Evolutionary conservation across 2,888 invertebrate genomes (phyloP), one percentile per base, ranked within the genome.

Genomic region (Xiphydria camelus): DNA sequence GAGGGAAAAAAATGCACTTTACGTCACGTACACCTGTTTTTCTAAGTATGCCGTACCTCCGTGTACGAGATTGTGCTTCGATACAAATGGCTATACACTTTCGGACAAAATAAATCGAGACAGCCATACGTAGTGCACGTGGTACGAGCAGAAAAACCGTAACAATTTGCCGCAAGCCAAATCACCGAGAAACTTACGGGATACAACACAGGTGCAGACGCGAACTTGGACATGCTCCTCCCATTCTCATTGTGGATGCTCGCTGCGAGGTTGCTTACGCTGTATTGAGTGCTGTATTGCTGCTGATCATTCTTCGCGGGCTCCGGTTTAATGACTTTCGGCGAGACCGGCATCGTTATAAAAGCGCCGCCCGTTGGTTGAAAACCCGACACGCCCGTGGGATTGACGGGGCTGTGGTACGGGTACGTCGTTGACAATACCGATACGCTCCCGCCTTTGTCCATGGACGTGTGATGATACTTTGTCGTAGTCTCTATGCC

Each of bases 331-430:
- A 76, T 68, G 32, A 79, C 70, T 74, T 81, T 81, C 4, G 81
- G 81, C 15, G 80, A 81, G 45, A 79, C 76, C 3, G 88, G 91
- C 79, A 92, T 88, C 10, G 92, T 91, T 76, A 93, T 92, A 71
- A 95, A 94, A 26, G 94, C 94, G 14, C 94, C 93, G 36, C 93
- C 93, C 41, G 90, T 93, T 1, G 94, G 94, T 75, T 94, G 94
- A 79, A 95, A 95, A 61, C 89, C 89, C 58, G 89, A 87, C 43
- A 90, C 84, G 33, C 91, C 91, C 32, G 86, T 86, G 14, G 91
- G 91, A 78, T 91, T 91, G 38, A 86, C 83, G 41, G 86, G 86
- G 55, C 86, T 84, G 61, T 81, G 82, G 68, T 85, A 86, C 48
- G 83, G 83, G 62, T 80, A 80, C 23, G 66, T 70, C 36, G 68